These are phyloP conservation scores for Pherbina coryleti DNA, from an alignment of 2,888 invertebrate species.

Conservation along the genomic window DNA sequence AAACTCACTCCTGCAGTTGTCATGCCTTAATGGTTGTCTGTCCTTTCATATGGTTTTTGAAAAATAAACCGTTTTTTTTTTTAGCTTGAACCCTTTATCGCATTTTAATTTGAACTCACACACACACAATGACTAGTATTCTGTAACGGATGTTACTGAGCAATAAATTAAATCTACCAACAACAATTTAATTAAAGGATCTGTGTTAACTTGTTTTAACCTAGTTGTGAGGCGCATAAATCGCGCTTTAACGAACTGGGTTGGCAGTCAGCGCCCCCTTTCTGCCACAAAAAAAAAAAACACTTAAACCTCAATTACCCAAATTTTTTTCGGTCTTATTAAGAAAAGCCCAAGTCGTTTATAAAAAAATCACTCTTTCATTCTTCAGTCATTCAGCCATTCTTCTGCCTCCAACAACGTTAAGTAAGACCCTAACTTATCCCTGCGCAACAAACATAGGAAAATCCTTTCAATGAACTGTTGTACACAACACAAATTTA, in stretches of 20 bases:
- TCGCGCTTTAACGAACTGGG: conserved; percentile 12
- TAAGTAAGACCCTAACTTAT: neutral
- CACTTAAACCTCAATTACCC: neutral
- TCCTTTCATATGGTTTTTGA: no score
- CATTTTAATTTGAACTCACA: no score
- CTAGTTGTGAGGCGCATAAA: neutral
- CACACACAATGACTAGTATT: neutral
- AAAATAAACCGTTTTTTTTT: no score
- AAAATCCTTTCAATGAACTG: conserved; percentile 14
- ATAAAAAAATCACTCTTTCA: conserved; percentile 10
- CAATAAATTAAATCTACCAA: neutral
- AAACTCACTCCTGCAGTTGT: no score
- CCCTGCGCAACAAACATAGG: neutral
- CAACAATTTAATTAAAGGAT: neutral
- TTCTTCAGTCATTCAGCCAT: neutral
- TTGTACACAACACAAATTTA: conserved; percentile 14
- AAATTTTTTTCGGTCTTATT: neutral
- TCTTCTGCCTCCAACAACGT: neutral
- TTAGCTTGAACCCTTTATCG: no score
- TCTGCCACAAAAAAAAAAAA: neutral
- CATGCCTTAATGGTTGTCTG: neutral
- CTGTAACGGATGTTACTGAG: neutral
- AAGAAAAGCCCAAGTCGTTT: conserved; percentile 9
- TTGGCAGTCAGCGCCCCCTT: neutral
- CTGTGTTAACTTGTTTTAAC: neutral